Evolutionary conservation across 2,113 vertebrate species (phyloP), one percentile per base, ranked within the genome.

Genomic region (Zeus faber): DNA sequence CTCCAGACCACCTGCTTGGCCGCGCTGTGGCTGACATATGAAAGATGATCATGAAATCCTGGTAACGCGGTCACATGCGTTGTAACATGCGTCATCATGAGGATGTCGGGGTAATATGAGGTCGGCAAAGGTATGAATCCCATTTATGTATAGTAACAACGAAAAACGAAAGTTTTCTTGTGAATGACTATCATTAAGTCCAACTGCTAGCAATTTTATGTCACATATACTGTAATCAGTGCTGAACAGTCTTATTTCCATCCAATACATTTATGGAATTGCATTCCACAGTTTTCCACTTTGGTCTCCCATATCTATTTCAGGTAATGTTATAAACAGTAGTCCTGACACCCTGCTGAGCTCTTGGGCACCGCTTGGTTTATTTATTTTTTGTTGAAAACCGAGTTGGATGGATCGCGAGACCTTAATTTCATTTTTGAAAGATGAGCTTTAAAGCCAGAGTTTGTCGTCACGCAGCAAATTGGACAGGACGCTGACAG

Each of bases 1-100:
- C 79, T 85, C 51, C 27, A 67, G 67, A 78, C 77, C 69, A 73
- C 79, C 85, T 81, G 79, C 67, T 72, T 78, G 58, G 67, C 35
- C 47, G 44, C 62, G 59, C 51, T 74, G 67, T 62, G 65, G 67
- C 77, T 76, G 22, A 49, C 45, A 39, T 2, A 29, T 47, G 54
- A 47, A 24, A 16, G 18, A 22, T 20, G 60, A 62, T 66, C 68
- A 76, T 23, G 8, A 46, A 74, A 78, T 73, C 73, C 71, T 68
- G 54, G 68, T 77, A 80, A 79, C 62, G 37, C 17, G 35, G 44
- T 59, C 58, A 59, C 62, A 72, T 61, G 62, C 76, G 77, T 29
- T 11, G 71, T 70, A 53, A 22, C 62, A 54, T 67, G 70, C 74
- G n/a, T n/a, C n/a, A n/a, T n/a, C n/a, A n/a, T n/a, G n/a, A n/a